phyloP scores from a whole-genome alignment of 2,888 invertebrate genomes.

The Leptopilina syphax region DNA sequence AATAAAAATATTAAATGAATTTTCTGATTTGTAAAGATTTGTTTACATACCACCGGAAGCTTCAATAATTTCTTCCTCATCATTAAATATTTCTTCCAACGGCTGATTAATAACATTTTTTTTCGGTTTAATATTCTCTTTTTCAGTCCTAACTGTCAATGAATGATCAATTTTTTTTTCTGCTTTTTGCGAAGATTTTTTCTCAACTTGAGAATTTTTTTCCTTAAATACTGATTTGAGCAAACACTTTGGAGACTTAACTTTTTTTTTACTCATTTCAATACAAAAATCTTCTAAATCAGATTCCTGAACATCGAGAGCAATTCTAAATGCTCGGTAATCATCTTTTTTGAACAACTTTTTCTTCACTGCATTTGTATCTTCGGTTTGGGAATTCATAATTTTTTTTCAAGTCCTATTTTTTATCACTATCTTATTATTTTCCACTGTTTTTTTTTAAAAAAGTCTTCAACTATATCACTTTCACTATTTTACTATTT shows the following conservation, averaged over 20 bases:
- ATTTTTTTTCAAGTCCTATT: background rate
- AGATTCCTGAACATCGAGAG: conserved; percentile 28
- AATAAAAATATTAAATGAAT: too few relatives aligned
- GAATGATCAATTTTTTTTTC: background rate
- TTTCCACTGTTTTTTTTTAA: too few relatives aligned
- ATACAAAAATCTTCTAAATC: conserved; percentile 1
- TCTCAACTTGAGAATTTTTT: background rate
- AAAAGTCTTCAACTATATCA: too few relatives aligned
- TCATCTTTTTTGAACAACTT: background rate
- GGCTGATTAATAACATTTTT: background rate
- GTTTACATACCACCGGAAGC: too few relatives aligned
- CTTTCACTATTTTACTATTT: background rate
- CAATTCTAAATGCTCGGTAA: background rate
- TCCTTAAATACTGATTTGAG: background rate
- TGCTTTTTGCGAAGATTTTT: background rate
- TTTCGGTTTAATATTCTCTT: background rate
- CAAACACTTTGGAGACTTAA: background rate
- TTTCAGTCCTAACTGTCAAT: background rate
- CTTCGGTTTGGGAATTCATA: conserved; percentile 14
- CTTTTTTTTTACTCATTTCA: background rate
- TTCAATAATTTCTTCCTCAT: background rate
- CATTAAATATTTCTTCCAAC: background rate
- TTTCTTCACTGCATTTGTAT: background rate
- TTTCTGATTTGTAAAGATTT: too few relatives aligned
- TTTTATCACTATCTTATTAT: too few relatives aligned